phyloP scores from a whole-genome alignment of 2,113 vertebrate genomes.

The Rhinolophus ferrumequinum region DNA sequence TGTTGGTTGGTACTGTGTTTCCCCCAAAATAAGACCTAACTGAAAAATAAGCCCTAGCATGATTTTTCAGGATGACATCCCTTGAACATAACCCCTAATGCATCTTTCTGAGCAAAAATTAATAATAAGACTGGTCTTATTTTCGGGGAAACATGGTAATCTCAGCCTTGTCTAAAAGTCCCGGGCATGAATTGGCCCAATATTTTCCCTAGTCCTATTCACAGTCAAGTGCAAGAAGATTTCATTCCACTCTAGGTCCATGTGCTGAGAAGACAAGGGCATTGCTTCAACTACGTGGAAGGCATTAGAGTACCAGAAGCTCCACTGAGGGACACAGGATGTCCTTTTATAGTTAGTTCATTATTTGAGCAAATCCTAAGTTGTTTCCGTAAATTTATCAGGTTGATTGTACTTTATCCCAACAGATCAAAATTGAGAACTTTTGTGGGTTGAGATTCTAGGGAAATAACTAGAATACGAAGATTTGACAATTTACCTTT shows the following conservation, averaged over 20 bases:
- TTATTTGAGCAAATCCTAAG: background rate
- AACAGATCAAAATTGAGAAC: background rate
- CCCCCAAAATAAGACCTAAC: no score
- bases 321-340: background rate
- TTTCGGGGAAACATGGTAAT: background rate
- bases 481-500: background rate
- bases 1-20: background rate
- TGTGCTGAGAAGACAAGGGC: background rate
- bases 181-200: background rate
- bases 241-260: background rate
- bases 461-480: background rate
- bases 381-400: background rate
- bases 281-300: background rate
- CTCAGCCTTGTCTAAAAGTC: slow-evolving; percentile 1
- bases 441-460: background rate
- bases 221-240: background rate
- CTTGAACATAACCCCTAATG: no score
- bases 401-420: background rate
- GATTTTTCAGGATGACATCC: no score
- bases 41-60: no score
- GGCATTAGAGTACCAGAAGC: background rate
- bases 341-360: background rate
- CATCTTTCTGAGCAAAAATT: no score
- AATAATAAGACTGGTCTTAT: no score
- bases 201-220: background rate